Conservation (phyloP, 2,797 vertebrate species). For the Chromis chromis region DNA sequence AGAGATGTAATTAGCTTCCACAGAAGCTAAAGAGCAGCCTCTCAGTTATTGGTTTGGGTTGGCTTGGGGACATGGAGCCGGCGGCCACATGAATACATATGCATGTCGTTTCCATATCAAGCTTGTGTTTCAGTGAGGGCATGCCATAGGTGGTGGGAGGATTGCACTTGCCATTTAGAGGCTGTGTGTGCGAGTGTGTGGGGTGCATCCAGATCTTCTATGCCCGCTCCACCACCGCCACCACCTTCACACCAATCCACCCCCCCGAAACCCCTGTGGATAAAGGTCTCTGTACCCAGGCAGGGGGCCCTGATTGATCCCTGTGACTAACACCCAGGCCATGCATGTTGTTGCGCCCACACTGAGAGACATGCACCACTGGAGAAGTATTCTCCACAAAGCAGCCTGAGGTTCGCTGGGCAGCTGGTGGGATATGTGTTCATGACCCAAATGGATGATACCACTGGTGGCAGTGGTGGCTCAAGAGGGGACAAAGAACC, state of each 20-base stretch:
- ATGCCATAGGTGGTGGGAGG: conserved; percentile 74
- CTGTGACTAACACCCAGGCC: conserved; percentile 61
- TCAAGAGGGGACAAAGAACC: conserved; percentile 31
- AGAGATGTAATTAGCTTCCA: conserved; percentile 79
- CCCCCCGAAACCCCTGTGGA: conserved; percentile 38
- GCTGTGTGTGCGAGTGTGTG: conserved; percentile 40
- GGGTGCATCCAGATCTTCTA: conserved; percentile 44
- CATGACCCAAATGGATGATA: conserved; percentile 39
- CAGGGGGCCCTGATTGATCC: conserved; percentile 69
- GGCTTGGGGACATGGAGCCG: conserved; percentile 69
- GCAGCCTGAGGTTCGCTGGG: conserved; percentile 37
- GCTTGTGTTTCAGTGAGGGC: conserved; percentile 70
- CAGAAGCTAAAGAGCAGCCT: conserved; percentile 71
- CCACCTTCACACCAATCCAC: conserved; percentile 10
- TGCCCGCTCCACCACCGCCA: neutral
- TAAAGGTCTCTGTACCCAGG: conserved; percentile 64
- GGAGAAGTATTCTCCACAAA: conserved; percentile 47
- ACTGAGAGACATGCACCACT: conserved; percentile 46
- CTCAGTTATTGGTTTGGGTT: conserved; percentile 76
- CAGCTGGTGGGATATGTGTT: conserved; percentile 41
- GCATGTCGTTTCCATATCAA: conserved; percentile 82
- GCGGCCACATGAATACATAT: conserved; percentile 78
- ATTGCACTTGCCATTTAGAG: conserved; percentile 66
- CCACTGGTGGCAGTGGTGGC: conserved; percentile 5
- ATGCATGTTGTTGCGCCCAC: conserved; percentile 45